Conservation (phyloP, 2,888 invertebrate species). For the Eulithis testata region DNA sequence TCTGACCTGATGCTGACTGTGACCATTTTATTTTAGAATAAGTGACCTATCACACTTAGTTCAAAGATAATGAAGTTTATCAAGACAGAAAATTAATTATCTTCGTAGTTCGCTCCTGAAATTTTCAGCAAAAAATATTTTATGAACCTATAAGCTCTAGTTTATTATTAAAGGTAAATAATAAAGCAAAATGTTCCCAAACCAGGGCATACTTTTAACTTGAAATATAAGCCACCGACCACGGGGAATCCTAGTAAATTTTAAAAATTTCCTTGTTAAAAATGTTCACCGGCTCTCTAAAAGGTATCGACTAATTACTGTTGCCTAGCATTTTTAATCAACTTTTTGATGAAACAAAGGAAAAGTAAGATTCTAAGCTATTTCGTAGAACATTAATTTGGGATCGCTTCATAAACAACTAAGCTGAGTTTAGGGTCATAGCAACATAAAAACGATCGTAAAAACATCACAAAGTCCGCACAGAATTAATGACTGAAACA, state of each 20-base stretch:
- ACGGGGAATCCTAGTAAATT: slow-evolving; percentile 6
- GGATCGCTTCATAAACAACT: slow-evolving; percentile 57
- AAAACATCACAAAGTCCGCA: slow-evolving; percentile 58
- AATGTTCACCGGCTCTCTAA: slow-evolving; percentile 27
- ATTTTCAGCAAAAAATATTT: background rate
- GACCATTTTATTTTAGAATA: too few species aligned
- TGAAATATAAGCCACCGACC: slow-evolving; percentile 10
- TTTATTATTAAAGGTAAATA: slow-evolving; percentile 9
- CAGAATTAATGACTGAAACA: slow-evolving; percentile 58
- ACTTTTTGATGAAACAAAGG: slow-evolving; percentile 31
- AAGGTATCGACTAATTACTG: slow-evolving; percentile 35
- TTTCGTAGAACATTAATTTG: slow-evolving; percentile 57
- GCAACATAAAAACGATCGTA: slow-evolving; percentile 61
- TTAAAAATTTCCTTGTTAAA: slow-evolving; percentile 17
- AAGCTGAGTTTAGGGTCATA: slow-evolving; percentile 56
- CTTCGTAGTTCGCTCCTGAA: background rate
- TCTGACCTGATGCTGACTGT: too few species aligned
- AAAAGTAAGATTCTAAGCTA: slow-evolving; percentile 40
- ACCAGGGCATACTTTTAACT: slow-evolving; percentile 5
- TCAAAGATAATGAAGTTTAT: too few species aligned
- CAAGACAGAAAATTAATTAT: too few species aligned
- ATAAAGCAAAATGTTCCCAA: slow-evolving; percentile 6
- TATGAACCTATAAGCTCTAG: background rate
- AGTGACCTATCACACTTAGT: too few species aligned
- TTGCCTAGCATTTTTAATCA: slow-evolving; percentile 36